Evolutionary conservation across 2,888 invertebrate genomes (phyloP).

Genomic region (Tridacna crocea): DNA sequence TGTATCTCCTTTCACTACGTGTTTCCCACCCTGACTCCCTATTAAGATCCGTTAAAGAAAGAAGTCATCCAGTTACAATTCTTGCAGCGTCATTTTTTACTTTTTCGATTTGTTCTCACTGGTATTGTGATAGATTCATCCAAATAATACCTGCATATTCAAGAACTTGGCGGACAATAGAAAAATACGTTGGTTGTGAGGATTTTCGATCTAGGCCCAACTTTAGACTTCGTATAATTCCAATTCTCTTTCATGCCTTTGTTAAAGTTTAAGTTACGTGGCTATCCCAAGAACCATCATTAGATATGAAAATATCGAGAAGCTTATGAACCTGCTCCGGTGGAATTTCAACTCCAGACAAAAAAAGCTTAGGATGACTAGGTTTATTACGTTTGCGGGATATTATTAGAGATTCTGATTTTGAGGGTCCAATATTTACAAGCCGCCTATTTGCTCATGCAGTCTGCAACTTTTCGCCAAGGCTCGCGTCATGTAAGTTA

Average conservation of each 20-base stretch:
- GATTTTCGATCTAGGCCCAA: not conserved
- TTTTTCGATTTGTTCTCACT: not conserved
- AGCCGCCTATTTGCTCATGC: no score
- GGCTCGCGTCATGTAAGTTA: no score
- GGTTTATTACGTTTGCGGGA: not conserved
- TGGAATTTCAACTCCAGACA: not conserved
- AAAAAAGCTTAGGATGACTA: not conserved
- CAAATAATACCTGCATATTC: constrained; percentile 9
- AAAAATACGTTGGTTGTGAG: not conserved
- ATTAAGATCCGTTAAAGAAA: not conserved
- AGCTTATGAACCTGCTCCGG: not conserved
- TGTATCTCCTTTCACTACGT: no score
- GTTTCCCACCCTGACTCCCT: no score
- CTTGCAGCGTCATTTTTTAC: not conserved
- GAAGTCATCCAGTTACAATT: not conserved
- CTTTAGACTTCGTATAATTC: not conserved
- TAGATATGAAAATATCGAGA: constrained; percentile 1
- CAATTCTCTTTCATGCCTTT: constrained; percentile 7
- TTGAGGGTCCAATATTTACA: no score
- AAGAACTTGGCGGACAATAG: not conserved
- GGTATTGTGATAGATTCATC: not conserved
- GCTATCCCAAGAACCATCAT: constrained; percentile 2
- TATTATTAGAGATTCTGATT: constrained; percentile 1
- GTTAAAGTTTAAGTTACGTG: not conserved
- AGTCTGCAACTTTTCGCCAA: no score